Evolutionary conservation across 2,888 invertebrate genomes (phyloP).

Genomic region (Zonitis immaculata): DNA sequence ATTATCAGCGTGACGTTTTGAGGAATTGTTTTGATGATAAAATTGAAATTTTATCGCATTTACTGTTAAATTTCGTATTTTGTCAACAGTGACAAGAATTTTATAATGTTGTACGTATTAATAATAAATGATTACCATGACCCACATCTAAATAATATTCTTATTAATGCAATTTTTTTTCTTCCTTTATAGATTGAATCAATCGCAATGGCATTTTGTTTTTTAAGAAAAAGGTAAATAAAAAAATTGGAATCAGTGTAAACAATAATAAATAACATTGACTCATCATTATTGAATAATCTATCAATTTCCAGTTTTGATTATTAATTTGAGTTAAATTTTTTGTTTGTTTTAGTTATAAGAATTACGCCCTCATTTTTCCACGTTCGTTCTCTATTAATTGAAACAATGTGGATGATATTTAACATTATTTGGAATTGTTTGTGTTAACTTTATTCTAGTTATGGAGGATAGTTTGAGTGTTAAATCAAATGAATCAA

Average conservation of each 20-base stretch:
- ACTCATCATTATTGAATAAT: not conserved
- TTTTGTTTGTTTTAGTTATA: not conserved
- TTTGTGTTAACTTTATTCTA: not conserved
- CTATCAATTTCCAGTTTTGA: no score
- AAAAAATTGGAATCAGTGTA: not conserved
- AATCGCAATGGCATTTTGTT: not conserved
- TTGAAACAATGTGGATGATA: not conserved
- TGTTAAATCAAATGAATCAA: constrained; percentile 65
- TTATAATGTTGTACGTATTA: not conserved
- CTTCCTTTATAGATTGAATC: not conserved
- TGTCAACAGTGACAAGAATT: not conserved
- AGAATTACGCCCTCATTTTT: not conserved
- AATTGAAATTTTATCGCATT: not conserved
- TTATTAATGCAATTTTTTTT: no score
- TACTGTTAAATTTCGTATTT: not conserved
- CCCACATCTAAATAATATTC: not conserved
- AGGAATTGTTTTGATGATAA: not conserved
- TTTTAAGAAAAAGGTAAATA: not conserved
- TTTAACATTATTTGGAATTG: not conserved
- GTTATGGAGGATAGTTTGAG: constrained; percentile 65
- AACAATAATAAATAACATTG: not conserved
- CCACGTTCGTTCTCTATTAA: not conserved
- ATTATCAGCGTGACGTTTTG: not conserved
- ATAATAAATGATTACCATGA: not conserved
- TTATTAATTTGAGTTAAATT: no score